These are phyloP conservation scores for Drosophila sordidapex DNA, from an alignment of 2,888 invertebrate genomes.

Conservation along the genomic window DNA sequence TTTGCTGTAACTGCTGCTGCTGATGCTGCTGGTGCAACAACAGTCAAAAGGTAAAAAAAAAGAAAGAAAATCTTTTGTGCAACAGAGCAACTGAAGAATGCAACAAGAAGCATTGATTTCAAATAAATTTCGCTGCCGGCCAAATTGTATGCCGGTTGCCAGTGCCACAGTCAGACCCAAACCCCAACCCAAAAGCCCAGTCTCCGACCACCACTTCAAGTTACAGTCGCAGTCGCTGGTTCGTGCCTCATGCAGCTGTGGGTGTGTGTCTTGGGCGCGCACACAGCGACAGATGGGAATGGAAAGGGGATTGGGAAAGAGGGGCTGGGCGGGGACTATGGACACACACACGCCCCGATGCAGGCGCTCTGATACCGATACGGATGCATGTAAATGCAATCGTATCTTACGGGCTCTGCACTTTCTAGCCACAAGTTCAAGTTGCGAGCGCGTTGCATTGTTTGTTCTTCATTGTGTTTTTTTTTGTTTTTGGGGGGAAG, in stretches of 20 bases:
- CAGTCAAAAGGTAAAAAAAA: conserved; percentile 53
- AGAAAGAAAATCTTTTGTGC: conserved; percentile 38
- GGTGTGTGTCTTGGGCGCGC: conserved; percentile 71
- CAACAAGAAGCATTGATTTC: conserved; percentile 82
- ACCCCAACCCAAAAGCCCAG: conserved; percentile 19
- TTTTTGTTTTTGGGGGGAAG: conserved; percentile 17
- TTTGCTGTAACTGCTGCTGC: conserved; percentile 29
- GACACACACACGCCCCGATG: conserved; percentile 73
- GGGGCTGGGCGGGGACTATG: neutral
- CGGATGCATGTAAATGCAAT: conserved; percentile 82
- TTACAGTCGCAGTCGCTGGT: conserved; percentile 15
- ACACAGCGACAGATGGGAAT: conserved; percentile 31
- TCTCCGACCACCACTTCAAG: conserved; percentile 1
- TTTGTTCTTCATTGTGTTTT: conserved; percentile 76
- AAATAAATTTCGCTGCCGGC: conserved; percentile 82
- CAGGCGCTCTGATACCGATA: conserved; percentile 77
- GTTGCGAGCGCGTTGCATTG: conserved; percentile 77
- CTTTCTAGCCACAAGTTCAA: conserved; percentile 80
- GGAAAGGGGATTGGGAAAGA: neutral
- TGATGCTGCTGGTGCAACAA: conserved; percentile 55
- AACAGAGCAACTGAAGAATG: conserved; percentile 76
- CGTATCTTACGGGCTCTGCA: conserved; percentile 82
- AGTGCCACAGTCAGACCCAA: conserved; percentile 25
- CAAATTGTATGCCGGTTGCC: conserved; percentile 80
- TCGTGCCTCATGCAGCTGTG: conserved; percentile 77